Evolutionary conservation across 2,113 vertebrate species (phyloP), one percentile per base, ranked within the genome.

Genomic region (Perca flavescens): DNA sequence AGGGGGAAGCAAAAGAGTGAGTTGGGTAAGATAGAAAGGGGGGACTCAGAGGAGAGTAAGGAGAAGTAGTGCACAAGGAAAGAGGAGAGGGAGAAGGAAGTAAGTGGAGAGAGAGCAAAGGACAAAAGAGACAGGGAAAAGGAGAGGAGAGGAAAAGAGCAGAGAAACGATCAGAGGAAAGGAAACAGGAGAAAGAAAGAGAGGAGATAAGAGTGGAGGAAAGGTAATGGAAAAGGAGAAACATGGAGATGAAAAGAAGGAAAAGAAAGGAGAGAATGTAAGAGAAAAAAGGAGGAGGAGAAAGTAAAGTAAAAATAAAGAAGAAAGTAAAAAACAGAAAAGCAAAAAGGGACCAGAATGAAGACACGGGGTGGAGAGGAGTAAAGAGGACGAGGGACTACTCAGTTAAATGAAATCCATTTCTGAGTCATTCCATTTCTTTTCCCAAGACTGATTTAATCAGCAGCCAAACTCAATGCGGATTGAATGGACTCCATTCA

Each of bases 391-490:
- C 2, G 31, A 84, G 47, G 43, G 34, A 77, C 75, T 74, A 40
- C 62, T 83, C 79, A 80, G 65, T 77, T 75, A 53, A 89, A 87
- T 73, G 12, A 82, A 83, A 89, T 86, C 56, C 50, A 84, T 70
- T 79, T 89, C 31, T 61, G 17, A 83, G 4, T 68, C 43, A 50
- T 71, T 83, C 47, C 28, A 64, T 31, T 70, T 68, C 4, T 49
- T 77, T 36, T 2, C 11, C 15, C 25, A n/a, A 50, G 66, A 77
- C 36, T 28, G 68, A 78, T 77, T 34, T 34, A 34, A 86, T 86
- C 16, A 77, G 47, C 67, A 4, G 28, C 28, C 54, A 34, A 62
- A 80, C 60, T 70, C 57, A 53, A 52, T 14, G 1, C 69, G 21
- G 57, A 1, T 28, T 67, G 56, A 91, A 68, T 21, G 16, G 14